Evolutionary conservation across 2,888 invertebrate species (phyloP), one percentile per base, ranked within the genome.

Genomic region (Papilio elwesi): DNA sequence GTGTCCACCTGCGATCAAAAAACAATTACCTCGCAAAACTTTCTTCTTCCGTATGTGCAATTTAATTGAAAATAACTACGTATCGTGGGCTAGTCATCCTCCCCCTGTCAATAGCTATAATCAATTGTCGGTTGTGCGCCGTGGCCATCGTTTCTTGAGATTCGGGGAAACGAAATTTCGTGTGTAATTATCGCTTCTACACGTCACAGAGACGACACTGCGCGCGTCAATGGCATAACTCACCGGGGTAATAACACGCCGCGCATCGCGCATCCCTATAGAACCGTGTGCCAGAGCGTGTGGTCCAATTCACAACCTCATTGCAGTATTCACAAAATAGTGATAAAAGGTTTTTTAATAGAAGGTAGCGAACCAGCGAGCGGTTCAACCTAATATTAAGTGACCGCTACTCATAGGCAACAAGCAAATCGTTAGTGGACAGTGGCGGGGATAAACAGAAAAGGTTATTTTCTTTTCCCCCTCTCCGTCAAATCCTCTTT

Each of bases 211-310:
- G 83, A 81, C 81, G 81, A 81, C 83, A 86, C 85, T 85, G 82
- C 68, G 85, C 85, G 89, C 88, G 90, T 91, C 91, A 87, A 85
- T 89, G 88, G 89, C 87, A 90, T 92, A 91, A 91, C 86, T 92
- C 91, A 92, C 88, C 72, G 78, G 80, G 77, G 83, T 92, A 93
- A 92, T 92, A 90, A 91, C 86, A 91, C 80, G 84, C 85, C 87
- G 78, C 81, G 80, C 84, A 82, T 85, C 83, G 87, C 86, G 91
- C 91, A 91, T 91, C 89, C 88, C 89, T 57, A 64, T 68, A 69
- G 81, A 79, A 77, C 76, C 79, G 79, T 78, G 80, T 83, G 78
- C 12, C 26, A 16, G 11, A 75, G 69, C 5, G 77, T 64, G 51
- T 73, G 85, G 84, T 74, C 36, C 76, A 81, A 83, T 79, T 68